phyloP scores from a whole-genome alignment of 2,797 vertebrate species.

The Nasua narica region DNA sequence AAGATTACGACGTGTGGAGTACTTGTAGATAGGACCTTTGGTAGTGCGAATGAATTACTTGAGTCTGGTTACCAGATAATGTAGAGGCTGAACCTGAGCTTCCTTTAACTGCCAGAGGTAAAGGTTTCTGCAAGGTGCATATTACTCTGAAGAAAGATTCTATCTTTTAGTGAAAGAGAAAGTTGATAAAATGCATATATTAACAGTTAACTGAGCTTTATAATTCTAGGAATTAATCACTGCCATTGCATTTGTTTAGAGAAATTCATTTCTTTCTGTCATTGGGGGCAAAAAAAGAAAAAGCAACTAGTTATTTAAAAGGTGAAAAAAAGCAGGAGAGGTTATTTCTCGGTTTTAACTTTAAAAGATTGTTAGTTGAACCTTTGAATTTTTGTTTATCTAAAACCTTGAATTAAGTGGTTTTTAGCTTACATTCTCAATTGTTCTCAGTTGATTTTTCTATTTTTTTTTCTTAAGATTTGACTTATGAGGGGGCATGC shows the following conservation, averaged over 20 bases:
- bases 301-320: conserved; percentile 45
- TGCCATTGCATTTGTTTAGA: conserved; percentile 11
- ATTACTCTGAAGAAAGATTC: neutral
- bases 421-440: neutral
- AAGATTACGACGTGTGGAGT: neutral
- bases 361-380: neutral
- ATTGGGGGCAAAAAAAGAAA: neutral
- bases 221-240: conserved; percentile 44
- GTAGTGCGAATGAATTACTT: neutral
- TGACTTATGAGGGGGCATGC: neutral
- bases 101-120: neutral
- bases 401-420: conserved; percentile 9
- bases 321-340: conserved; percentile 52
- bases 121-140: neutral
- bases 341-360: neutral
- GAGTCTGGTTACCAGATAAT: neutral
- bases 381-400: neutral
- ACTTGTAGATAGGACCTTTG: neutral
- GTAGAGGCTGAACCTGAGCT: neutral
- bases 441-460: neutral
- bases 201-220: neutral
- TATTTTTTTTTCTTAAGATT: neutral
- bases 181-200: conserved; percentile 19
- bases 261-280: conserved; percentile 55
- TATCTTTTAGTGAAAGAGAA: conserved; percentile 40